phyloP scores from a whole-genome alignment of 2,888 invertebrate species.

The Pelosia muscerda region DNA sequence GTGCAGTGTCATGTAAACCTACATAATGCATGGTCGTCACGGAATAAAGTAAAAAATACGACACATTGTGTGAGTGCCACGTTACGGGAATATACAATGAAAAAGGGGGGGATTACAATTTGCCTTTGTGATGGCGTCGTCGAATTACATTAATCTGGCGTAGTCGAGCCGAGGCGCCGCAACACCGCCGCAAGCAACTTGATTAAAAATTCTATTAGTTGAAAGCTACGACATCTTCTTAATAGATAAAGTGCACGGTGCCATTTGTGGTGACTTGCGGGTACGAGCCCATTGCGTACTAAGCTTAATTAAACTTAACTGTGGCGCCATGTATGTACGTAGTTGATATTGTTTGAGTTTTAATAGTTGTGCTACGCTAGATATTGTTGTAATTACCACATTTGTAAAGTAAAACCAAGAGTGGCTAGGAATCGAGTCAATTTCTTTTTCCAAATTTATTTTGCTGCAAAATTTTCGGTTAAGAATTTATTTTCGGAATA shows the following conservation, averaged over 20 bases:
- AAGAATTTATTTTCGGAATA: too few species aligned
- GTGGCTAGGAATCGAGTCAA: background rate
- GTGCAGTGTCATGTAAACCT: conserved; percentile 48
- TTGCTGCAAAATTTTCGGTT: too few species aligned
- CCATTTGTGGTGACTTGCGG: conserved; percentile 62
- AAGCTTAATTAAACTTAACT: conserved; percentile 50
- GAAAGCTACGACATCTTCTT: conserved; percentile 82
- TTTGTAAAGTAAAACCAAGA: background rate
- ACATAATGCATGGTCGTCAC: conserved; percentile 54
- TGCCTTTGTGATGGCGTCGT: conserved; percentile 85
- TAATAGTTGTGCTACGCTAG: background rate
- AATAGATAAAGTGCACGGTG: conserved; percentile 80
- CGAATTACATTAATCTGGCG: conserved; percentile 86
- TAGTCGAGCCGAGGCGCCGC: conserved; percentile 69
- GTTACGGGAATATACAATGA: conserved; percentile 79
- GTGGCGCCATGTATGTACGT: conserved; percentile 25
- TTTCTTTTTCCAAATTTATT: too few species aligned
- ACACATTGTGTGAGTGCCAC: conserved; percentile 74
- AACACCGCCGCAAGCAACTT: conserved; percentile 79
- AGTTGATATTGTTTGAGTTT: conserved; percentile 19
- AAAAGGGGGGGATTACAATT: conserved; percentile 84
- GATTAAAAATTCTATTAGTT: conserved; percentile 87
- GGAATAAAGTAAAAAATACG: conserved; percentile 69
- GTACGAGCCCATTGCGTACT: conserved; percentile 42
- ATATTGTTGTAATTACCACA: background rate